Conservation (phyloP, 2,113 vertebrate species). For the Ovis canadensis region DNA sequence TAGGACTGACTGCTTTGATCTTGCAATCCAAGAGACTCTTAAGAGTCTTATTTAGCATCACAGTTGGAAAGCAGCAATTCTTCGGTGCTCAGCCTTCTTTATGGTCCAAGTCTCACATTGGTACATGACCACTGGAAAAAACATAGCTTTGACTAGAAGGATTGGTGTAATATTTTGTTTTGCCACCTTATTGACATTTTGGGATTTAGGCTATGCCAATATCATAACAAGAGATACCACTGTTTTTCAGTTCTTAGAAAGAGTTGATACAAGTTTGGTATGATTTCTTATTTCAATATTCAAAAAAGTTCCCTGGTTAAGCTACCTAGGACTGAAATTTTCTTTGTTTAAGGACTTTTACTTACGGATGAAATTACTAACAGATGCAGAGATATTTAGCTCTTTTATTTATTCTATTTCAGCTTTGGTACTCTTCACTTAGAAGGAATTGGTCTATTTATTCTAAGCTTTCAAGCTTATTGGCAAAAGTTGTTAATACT, state of each 20-base stretch:
- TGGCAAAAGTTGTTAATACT: not conserved
- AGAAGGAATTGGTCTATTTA: not conserved
- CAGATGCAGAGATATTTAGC: not conserved
- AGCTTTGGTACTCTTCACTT: not conserved
- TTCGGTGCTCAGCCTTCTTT: rapidly evolving
- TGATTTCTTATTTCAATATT: not conserved
- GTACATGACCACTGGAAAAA: not conserved
- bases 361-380: not conserved
- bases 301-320: not conserved
- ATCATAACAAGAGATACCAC: not conserved
- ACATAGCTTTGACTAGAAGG: not conserved
- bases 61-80: not conserved
- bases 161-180: not conserved
- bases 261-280: not conserved
- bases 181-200: not conserved
- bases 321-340: not conserved
- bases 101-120: not conserved
- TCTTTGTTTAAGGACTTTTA: not conserved
- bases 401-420: not conserved
- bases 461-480: not conserved
- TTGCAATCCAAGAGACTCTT: not conserved
- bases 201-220: not conserved
- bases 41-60: not conserved
- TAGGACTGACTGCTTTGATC: not conserved
- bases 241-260: not conserved